Conservation (phyloP, 2,888 invertebrate genomes). For the Zygaena filipendulae region DNA sequence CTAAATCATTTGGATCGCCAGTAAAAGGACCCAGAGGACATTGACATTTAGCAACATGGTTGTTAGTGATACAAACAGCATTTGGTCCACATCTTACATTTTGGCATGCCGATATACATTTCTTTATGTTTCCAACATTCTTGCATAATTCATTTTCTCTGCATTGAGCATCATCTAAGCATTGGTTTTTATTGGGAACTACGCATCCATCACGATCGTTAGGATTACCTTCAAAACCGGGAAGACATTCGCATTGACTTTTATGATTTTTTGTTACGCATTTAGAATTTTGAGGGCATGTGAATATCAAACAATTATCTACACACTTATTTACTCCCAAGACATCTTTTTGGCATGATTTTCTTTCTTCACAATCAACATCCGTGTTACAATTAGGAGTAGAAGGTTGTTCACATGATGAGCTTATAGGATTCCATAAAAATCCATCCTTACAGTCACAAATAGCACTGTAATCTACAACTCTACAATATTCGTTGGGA, state of each 20-base stretch:
- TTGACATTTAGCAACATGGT: slow-evolving; percentile 89
- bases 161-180: slow-evolving; percentile 83
- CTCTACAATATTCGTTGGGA: slow-evolving; percentile 81
- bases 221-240: slow-evolving; percentile 89
- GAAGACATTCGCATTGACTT: slow-evolving; percentile 85
- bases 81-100: slow-evolving; percentile 83
- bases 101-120: slow-evolving; percentile 84
- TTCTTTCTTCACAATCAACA: slow-evolving; percentile 74
- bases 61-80: slow-evolving; percentile 89
- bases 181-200: slow-evolving; percentile 77
- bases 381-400: slow-evolving; percentile 83
- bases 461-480: slow-evolving; percentile 76
- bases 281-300: slow-evolving; percentile 85
- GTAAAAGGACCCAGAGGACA: slow-evolving; percentile 89
- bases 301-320: slow-evolving; percentile 81
- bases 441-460: slow-evolving; percentile 84
- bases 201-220: slow-evolving; percentile 90
- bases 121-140: slow-evolving; percentile 67
- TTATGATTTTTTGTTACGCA: slow-evolving; percentile 79
- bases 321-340: slow-evolving; percentile 87
- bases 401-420: slow-evolving; percentile 86
- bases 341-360: slow-evolving; percentile 84
- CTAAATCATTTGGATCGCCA: slow-evolving; percentile 84
- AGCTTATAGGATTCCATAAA: slow-evolving; percentile 85
- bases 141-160: slow-evolving; percentile 84